phyloP scores from a whole-genome alignment of 2,113 vertebrate species.

The Psilopsiagon aymara region DNA sequence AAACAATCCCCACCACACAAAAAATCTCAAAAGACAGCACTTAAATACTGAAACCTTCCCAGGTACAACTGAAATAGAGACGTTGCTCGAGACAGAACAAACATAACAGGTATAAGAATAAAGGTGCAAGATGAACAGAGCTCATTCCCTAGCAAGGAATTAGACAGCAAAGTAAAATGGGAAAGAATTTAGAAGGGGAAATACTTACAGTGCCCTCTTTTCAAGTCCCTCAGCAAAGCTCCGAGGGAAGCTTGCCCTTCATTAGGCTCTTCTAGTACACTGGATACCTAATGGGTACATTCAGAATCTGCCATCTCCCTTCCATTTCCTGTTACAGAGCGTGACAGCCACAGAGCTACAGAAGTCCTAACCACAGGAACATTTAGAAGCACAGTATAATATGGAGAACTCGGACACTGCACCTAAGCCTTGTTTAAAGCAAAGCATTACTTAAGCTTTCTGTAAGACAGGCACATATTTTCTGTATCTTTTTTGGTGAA shows the following conservation, averaged over 20 bases:
- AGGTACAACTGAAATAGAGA: background rate
- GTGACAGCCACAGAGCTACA: fast-evolving
- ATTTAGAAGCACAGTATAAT: background rate
- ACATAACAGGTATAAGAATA: background rate
- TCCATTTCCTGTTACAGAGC: background rate
- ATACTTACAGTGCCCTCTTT: constrained; percentile 15
- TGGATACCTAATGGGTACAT: background rate
- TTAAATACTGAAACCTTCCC: background rate
- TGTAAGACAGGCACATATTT: background rate
- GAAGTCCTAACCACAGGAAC: fast-evolving
- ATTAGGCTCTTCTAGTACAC: background rate
- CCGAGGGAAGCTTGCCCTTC: background rate
- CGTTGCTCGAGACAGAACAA: background rate
- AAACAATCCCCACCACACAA: background rate
- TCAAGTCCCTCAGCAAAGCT: background rate
- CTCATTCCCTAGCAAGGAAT: background rate
- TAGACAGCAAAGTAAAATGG: background rate
- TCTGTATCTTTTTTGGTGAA: background rate
- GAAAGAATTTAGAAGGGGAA: background rate
- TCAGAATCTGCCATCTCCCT: background rate
- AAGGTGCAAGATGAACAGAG: background rate
- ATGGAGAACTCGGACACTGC: background rate
- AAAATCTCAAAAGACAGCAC: background rate
- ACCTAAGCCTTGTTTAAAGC: background rate
- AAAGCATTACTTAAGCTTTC: background rate